Conservation (phyloP, 2,797 vertebrate species). For the Pampus argenteus region DNA sequence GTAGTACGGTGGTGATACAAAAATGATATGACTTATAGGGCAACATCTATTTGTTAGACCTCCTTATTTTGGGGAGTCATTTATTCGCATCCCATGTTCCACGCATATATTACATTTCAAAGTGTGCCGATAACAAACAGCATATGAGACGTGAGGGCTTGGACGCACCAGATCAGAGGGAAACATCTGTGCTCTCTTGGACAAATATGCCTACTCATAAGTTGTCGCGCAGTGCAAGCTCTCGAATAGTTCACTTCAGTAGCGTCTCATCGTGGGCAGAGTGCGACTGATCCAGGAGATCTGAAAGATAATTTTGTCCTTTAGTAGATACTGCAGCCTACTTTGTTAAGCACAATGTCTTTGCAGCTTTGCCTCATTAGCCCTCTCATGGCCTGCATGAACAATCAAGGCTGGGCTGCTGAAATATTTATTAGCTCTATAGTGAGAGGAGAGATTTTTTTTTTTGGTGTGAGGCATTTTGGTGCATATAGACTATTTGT, state of each 20-base stretch:
- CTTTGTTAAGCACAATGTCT: conserved; percentile 70
- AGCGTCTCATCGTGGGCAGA: conserved; percentile 46
- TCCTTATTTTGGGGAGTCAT: conserved; percentile 19
- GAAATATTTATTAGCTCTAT: conserved; percentile 79
- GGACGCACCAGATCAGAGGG: conserved; percentile 69
- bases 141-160: conserved; percentile 45
- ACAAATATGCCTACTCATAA: conserved; percentile 51
- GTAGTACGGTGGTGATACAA: not conserved
- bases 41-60: conserved; percentile 8
- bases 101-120: conserved; percentile 40
- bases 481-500: conserved; percentile 56
- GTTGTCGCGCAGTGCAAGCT: conserved; percentile 49
- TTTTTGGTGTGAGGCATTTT: conserved; percentile 30
- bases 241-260: conserved; percentile 57
- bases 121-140: conserved; percentile 54
- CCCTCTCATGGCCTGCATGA: conserved; percentile 70
- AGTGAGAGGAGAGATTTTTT: conserved; percentile 33
- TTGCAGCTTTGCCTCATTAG: conserved; percentile 71
- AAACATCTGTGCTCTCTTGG: conserved; percentile 51
- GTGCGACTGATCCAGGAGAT: conserved; percentile 54
- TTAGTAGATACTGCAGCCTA: conserved; percentile 57
- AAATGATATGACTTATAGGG: not conserved
- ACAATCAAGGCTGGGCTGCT: conserved; percentile 70
- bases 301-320: conserved; percentile 67
- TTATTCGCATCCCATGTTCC: conserved; percentile 33